Base-by-base conservation (phyloP, 1,140 invertebrate species). In the Halesus radiatus region DNA sequence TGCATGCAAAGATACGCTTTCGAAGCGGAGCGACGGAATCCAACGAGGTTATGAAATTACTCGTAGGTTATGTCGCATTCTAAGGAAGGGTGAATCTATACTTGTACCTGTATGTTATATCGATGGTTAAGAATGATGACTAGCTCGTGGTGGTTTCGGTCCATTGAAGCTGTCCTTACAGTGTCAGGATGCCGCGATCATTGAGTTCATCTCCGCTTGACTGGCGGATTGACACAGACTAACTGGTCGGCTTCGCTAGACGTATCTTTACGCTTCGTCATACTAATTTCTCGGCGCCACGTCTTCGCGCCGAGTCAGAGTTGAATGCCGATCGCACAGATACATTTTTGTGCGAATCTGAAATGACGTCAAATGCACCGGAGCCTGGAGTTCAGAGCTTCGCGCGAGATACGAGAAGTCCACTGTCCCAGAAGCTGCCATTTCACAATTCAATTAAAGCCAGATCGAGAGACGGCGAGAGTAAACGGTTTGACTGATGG, bases 251-350 rank as follows among this genome's bases (percentile, higher is more conserved):
- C 29, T 74, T 74, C 50, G 56, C 70, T 26, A 54, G 70, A 70
- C 66, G 66, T 50, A 70, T 70, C 37, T 70, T 45, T 20, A 45
- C 18, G 66, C 32, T 15, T n/a, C 32, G 32, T 70, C 66, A 70
- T 54, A 74, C 10, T 74, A 74, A 74, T 56, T 74, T 26, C 15
- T 29, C 70, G 70, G 70, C 70, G 70, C 70, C 70, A 74, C 29
- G 53, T 74, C 50, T 54, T 50, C 70, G 52, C 52, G 52, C 70
- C 70, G 23, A 56, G 53, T 18, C 70, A 54, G 50, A 20, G 50
- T 16, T n/a, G 52, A 22, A 54, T 74, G 26, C 26, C 23, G 6
- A 29, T 22, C 23, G 10, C 10, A 70, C 66, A 74, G n/a, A 53
- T 8, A 1, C 50, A 54, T 18, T 54, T 74, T 56, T 74, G 50